Evolutionary conservation across 2,888 invertebrate species (phyloP).

Genomic region (Neoscelio sp.): DNA sequence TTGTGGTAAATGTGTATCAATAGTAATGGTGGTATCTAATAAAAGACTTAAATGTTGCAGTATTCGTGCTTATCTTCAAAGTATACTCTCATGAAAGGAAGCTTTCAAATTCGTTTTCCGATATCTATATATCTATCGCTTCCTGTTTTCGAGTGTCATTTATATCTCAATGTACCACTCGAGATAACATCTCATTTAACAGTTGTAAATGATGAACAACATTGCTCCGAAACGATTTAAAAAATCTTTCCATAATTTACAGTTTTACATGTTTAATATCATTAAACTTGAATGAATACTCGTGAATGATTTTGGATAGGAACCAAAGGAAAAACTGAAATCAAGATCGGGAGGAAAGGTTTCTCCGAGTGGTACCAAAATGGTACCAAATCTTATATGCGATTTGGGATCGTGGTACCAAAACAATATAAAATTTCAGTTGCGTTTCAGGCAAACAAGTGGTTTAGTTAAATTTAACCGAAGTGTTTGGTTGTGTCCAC

Average conservation of each 20-base stretch:
- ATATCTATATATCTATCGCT: conserved; percentile 68
- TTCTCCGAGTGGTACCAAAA: no score
- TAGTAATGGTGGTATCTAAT: conserved; percentile 62
- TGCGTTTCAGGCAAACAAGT: no score
- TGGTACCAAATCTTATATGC: no score
- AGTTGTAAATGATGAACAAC: conserved; percentile 66
- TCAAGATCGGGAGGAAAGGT: no score
- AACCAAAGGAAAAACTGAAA: no score
- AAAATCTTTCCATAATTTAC: conserved; percentile 30
- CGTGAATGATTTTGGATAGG: no score
- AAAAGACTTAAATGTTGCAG: conserved; percentile 65
- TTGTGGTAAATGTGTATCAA: conserved; percentile 52
- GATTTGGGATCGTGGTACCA: no score
- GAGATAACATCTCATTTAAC: conserved; percentile 66
- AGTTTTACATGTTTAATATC: conserved; percentile 4
- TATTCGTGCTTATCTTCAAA: conserved; percentile 67
- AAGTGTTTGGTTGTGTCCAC: no score
- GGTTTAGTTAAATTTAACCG: no score
- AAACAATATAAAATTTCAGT: no score
- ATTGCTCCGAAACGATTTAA: conserved; percentile 29
- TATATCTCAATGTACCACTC: conserved; percentile 66
- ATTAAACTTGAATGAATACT: no score
- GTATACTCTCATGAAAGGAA: conserved; percentile 67
- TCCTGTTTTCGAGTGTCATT: conserved; percentile 69
- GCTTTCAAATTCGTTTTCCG: conserved; percentile 69